Evolutionary conservation across 2,113 vertebrate species (phyloP).

Genomic region (Erythrolamprus reginae): DNA sequence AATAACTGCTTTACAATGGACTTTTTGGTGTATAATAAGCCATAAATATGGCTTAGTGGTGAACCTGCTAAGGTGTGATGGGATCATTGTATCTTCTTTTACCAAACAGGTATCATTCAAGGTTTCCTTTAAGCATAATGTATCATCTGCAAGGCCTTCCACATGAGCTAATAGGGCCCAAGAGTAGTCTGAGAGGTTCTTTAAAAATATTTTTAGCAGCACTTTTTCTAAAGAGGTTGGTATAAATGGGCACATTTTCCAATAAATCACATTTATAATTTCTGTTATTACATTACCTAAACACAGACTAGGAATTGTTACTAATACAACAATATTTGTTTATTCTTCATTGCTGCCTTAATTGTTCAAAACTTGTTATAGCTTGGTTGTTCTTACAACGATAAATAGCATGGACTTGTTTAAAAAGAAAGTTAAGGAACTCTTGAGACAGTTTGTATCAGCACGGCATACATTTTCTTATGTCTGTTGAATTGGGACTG

Average conservation of each 20-base stretch:
- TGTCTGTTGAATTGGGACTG: not conserved
- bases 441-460: not conserved
- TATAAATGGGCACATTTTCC: not conserved
- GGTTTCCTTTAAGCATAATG: not conserved
- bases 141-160: not conserved
- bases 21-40: not conserved
- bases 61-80: not conserved
- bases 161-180: not conserved
- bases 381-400: not conserved
- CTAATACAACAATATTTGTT: not conserved
- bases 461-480: not conserved
- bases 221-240: not conserved
- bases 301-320: not conserved
- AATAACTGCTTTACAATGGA: not conserved
- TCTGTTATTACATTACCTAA: not conserved
- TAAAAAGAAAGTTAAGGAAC: not conserved
- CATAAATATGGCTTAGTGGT: not conserved
- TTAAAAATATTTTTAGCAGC: not conserved
- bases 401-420: not conserved
- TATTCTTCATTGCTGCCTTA: not conserved
- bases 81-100: not conserved
- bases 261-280: not conserved
- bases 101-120: not conserved
- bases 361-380: not conserved
- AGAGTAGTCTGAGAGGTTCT: not conserved